Evolutionary conservation across 2,888 invertebrate genomes (phyloP).

Genomic region (Thysanoteuthis rhombus): DNA sequence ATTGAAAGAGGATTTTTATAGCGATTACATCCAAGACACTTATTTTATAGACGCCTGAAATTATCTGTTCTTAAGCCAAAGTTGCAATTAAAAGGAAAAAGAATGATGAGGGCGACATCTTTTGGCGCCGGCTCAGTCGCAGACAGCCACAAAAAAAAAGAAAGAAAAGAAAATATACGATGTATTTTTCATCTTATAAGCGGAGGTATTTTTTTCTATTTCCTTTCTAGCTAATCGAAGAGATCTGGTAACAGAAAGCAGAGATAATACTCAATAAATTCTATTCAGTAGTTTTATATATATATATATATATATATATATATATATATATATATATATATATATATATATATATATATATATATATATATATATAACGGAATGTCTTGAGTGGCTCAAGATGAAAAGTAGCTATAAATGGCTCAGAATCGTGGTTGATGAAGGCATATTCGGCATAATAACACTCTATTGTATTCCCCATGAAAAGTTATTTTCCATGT

Average conservation of each 20-base stretch:
- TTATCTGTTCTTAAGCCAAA: neutral
- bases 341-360: too few relatives aligned
- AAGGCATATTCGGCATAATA: too few relatives aligned
- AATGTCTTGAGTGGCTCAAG: too few relatives aligned
- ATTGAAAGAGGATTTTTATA: neutral
- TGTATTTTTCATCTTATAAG: neutral
- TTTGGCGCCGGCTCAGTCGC: neutral
- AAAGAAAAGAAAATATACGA: neutral
- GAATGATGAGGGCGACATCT: neutral
- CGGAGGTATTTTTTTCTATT: neutral
- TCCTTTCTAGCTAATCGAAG: neutral
- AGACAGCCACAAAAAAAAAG: neutral
- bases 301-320: too few relatives aligned
- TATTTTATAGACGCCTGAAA: slow-evolving; percentile 12
- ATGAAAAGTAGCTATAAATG: too few relatives aligned
- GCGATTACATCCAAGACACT: neutral
- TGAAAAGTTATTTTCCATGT: too few relatives aligned
- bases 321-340: too few relatives aligned
- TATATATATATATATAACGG: too few relatives aligned
- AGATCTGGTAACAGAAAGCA: neutral
- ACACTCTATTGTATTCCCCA: too few relatives aligned
- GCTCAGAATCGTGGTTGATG: too few relatives aligned
- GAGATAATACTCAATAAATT: neutral
- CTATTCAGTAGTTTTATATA: neutral
- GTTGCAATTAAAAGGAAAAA: neutral